Percentiles rank a stretch among this genome's conserved stretches.
These are phyloP conservation scores for Lagocephalus sceleratus DNA, from an alignment of 2,797 vertebrate genomes.

Conservation along the genomic window DNA sequence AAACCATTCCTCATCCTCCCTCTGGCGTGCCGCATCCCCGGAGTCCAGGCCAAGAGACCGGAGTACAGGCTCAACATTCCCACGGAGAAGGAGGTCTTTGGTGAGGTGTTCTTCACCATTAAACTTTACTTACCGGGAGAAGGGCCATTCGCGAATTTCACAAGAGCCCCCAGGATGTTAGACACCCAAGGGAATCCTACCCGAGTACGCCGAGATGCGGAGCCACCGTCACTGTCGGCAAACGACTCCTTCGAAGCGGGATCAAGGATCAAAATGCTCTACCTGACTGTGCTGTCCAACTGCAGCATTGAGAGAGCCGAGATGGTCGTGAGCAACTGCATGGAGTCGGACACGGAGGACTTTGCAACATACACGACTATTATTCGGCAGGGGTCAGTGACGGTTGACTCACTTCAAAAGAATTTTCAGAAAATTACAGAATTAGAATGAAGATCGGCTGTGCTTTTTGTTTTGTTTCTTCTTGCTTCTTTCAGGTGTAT, in stretches of 20 bases:
- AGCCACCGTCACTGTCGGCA: neutral
- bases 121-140: slow-evolving; percentile 52
- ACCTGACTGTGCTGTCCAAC: slow-evolving; percentile 66
- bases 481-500: slow-evolving; percentile 54
- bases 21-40: slow-evolving; percentile 65
- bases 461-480: slow-evolving; percentile 2
- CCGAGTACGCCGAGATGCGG: slow-evolving; percentile 12
- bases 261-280: slow-evolving; percentile 31
- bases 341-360: slow-evolving; percentile 50
- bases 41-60: slow-evolving; percentile 22
- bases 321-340: slow-evolving; percentile 56
- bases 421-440: neutral
- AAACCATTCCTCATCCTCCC: slow-evolving; percentile 60
- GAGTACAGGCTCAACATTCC: slow-evolving; percentile 17
- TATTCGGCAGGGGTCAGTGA: slow-evolving; percentile 63
- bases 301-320: slow-evolving; percentile 32
- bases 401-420: neutral
- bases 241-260: neutral
- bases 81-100: slow-evolving; percentile 54
- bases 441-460: neutral
- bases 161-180: slow-evolving; percentile 7
- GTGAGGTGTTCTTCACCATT: slow-evolving; percentile 35
- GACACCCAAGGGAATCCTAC: rapidly evolving
- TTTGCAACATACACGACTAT: slow-evolving; percentile 30
- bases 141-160: slow-evolving; percentile 42